Evolutionary conservation across 1,140 invertebrate genomes (phyloP), one percentile per base, ranked within the genome.

Genomic region (Pollicipes pollicipes): DNA sequence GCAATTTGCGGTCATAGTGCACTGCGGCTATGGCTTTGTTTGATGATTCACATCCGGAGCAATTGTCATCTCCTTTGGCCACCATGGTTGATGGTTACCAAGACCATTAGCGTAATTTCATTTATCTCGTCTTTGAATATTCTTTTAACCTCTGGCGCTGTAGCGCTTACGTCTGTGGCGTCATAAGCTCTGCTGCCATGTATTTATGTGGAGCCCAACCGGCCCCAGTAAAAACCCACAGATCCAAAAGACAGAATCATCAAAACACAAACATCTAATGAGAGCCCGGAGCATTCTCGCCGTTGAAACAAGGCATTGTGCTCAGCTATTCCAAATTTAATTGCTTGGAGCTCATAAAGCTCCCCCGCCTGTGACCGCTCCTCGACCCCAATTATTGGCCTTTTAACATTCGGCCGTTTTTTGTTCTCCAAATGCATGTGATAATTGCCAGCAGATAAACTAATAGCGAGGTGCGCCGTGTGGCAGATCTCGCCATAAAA

Each of bases 401-500:
- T 58, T 24, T 58, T 58, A 58, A 24, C 45, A 58, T 58, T 24
- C 13, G 45, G 21, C 45, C 21, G 45, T 58, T 58, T 58, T 58
- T 58, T 58, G 45, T 21, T 58, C 13, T 58, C 45, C 45, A 21
- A 58, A 58, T 58, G 45, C 45, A 58, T 58, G 24, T 58, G 45
- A 58, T 58, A 58, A 58, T 58, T 58, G 45, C 45, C 45, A 58
- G 45, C 45, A 58, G 45, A 58, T 58, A 58, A 58, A 58, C 45
- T 58, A 58, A 58, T 58, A 58, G 45, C 21, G 45, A 58, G 45
- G 45, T 58, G 45, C 8, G 45, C 45, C 45, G 45, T 21, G 45
- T 58, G 45, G 45, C 45, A 58, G 45, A 58, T 58, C 13, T 58
- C 13, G 45, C 13, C 45, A 58, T 21, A 58, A 58, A 58, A 58